Percentiles rank a stretch among this genome's conserved stretches.
Conservation (phyloP, 2,888 invertebrate species). For the Acleris literana region DNA sequence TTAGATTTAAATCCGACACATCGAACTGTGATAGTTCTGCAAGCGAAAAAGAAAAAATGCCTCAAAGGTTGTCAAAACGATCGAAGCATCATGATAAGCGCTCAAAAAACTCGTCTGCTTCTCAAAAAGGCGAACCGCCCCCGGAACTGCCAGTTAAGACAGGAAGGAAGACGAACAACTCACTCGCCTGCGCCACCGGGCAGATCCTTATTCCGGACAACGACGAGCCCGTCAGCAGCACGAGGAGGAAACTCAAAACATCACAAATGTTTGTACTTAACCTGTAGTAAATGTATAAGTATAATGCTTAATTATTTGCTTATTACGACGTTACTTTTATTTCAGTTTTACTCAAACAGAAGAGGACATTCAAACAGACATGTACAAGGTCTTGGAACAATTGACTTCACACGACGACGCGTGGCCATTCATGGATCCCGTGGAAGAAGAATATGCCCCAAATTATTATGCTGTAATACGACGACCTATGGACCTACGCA, state of each 20-base stretch:
- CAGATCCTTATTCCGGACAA: slow-evolving; percentile 89
- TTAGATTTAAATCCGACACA: slow-evolving; percentile 65
- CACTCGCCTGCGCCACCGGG: slow-evolving; percentile 91
- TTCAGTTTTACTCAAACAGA: slow-evolving; percentile 90
- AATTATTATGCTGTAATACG: slow-evolving; percentile 90
- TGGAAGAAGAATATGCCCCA: slow-evolving; percentile 96
- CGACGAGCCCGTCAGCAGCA: slow-evolving; percentile 72
- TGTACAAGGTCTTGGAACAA: slow-evolving; percentile 95
- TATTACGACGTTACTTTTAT: slow-evolving; percentile 9
- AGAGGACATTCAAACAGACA: slow-evolving; percentile 93
- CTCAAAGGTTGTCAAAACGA: slow-evolving; percentile 63
- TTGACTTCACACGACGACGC: slow-evolving; percentile 95
- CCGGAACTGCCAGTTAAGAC: slow-evolving; percentile 72
- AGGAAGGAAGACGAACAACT: slow-evolving; percentile 94
- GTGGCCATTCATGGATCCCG: slow-evolving; percentile 97
- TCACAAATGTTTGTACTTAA: slow-evolving; percentile 84
- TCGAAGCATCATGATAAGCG: slow-evolving; percentile 66
- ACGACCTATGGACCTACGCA: slow-evolving; percentile 93
- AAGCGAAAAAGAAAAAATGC: slow-evolving; percentile 68
- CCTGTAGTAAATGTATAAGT: neutral
- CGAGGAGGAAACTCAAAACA: slow-evolving; percentile 85
- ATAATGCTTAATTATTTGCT: neutral
- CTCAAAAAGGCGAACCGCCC: slow-evolving; percentile 70
- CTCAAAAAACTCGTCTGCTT: slow-evolving; percentile 67
- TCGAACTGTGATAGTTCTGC: slow-evolving; percentile 64